phyloP scores from a whole-genome alignment of 2,888 invertebrate genomes.

The Uropetala carovei region DNA sequence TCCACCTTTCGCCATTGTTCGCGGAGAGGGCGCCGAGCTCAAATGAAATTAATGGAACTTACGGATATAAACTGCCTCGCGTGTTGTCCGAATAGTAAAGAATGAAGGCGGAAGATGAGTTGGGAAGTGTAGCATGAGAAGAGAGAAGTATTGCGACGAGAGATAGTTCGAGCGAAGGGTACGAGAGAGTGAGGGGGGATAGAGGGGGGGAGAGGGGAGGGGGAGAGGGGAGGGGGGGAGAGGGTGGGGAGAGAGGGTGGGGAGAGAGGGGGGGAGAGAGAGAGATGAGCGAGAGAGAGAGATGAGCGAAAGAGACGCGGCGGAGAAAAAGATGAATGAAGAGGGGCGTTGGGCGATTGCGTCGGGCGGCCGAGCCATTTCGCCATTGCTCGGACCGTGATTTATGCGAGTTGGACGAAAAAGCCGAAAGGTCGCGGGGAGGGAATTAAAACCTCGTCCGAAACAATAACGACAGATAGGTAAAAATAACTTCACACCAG shows the following conservation, averaged over 20 bases:
- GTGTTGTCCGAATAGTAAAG: neutral
- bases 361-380: neutral
- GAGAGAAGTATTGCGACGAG: no score
- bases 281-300: no score
- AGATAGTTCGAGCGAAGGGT: no score
- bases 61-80: conserved; percentile 30
- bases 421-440: neutral
- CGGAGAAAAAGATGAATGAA: neutral
- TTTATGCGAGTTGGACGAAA: neutral
- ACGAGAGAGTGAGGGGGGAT: neutral
- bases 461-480: neutral
- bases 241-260: neutral
- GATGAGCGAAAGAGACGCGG: neutral
- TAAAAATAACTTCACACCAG: neutral
- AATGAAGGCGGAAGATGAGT: conserved; percentile 31
- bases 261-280: neutral
- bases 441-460: neutral
- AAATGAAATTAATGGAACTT: conserved; percentile 46
- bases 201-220: neutral
- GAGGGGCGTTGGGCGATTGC: neutral
- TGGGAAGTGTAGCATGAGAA: conserved; percentile 2
- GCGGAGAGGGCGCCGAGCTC: neutral
- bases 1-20: conserved; percentile 42
- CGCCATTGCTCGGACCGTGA: neutral
- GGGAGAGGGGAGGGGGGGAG: neutral